Conservation (phyloP, 1,140 invertebrate species). For the Choristoneura fumiferana region DNA sequence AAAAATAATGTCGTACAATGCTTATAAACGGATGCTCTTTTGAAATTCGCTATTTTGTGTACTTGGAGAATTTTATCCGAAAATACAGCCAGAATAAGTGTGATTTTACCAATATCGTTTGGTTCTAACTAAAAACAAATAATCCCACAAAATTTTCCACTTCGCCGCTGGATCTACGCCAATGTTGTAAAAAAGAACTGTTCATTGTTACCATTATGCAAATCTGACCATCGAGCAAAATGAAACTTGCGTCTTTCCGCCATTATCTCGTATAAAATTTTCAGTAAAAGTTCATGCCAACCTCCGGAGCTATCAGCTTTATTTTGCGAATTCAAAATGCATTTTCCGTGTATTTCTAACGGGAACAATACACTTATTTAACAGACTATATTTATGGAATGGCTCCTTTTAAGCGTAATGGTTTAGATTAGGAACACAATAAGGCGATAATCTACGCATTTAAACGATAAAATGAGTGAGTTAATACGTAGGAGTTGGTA, state of each 20-base stretch:
- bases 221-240: slow-evolving; percentile 2
- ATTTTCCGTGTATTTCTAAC: neutral
- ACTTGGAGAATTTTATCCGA: too few relatives aligned
- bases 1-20: too few relatives aligned
- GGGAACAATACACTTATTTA: too few relatives aligned
- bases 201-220: slow-evolving; percentile 7
- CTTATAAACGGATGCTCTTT: too few relatives aligned
- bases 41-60: too few relatives aligned
- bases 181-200: slow-evolving; percentile 12
- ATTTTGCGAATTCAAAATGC: neutral
- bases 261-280: slow-evolving; percentile 4
- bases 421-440: too few relatives aligned
- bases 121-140: neutral
- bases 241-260: slow-evolving; percentile 5
- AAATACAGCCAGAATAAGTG: neutral
- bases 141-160: neutral
- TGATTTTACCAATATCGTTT: neutral
- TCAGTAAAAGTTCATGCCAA: neutral
- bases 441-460: too few relatives aligned
- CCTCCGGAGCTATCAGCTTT: neutral
- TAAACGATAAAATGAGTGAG: too few relatives aligned
- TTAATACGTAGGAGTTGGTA: too few relatives aligned
- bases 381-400: too few relatives aligned
- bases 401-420: too few relatives aligned
- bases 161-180: slow-evolving; percentile 1